These are phyloP conservation scores for Peromyscus maniculatus DNA, from an alignment of 2,113 vertebrate genomes.

Conservation along the genomic window DNA sequence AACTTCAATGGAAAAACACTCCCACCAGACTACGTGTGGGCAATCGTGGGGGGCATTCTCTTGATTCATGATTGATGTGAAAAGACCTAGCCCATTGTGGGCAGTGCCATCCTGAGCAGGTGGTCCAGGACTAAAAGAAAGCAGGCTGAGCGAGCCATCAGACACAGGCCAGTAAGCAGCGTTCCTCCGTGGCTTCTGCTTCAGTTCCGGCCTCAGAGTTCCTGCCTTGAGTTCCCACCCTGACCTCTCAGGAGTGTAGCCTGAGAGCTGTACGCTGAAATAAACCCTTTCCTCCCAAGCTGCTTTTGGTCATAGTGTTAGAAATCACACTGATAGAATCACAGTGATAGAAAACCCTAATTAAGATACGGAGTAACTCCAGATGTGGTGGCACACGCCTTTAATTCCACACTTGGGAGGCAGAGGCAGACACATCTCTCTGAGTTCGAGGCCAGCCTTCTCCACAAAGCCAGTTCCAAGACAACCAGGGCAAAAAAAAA, in stretches of 20 bases:
- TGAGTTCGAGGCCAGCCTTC: neutral
- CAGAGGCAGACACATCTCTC: neutral
- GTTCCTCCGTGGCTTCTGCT: neutral
- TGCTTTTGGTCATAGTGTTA: neutral
- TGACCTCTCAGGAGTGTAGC: neutral
- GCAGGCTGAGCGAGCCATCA: neutral
- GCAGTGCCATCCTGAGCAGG: neutral
- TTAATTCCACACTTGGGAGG: neutral
- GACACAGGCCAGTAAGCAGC: neutral
- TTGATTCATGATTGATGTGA: too few relatives aligned
- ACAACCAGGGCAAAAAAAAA: neutral
- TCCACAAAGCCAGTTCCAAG: neutral
- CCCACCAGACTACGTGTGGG: neutral
- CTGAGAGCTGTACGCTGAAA: neutral
- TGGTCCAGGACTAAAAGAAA: neutral
- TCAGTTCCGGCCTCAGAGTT: neutral
- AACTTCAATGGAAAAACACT: neutral
- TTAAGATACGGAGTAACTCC: neutral
- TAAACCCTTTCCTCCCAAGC: neutral
- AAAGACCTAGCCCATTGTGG: neutral
- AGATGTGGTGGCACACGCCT: neutral
- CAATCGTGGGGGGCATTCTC: neutral
- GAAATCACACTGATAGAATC: neutral
- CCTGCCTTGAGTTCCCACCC: neutral
- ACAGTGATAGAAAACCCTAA: neutral